Evolutionary conservation across 2,888 invertebrate genomes (phyloP).

Genomic region (Dolichomitus sp.): DNA sequence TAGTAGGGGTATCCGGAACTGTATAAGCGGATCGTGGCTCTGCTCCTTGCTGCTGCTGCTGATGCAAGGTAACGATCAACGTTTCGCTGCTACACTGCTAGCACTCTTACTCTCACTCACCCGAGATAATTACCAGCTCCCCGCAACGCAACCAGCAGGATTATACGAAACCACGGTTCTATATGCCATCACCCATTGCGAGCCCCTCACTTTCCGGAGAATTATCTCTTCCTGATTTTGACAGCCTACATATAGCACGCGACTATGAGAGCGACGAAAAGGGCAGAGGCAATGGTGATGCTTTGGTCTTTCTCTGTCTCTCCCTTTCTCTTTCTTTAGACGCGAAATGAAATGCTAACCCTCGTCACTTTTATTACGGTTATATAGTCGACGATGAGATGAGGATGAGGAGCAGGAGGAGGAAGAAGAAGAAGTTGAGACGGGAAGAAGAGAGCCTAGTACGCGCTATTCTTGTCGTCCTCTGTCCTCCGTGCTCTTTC

Average conservation of each 20-base stretch:
- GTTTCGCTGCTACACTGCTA: slow-evolving; percentile 8
- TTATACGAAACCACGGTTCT: slow-evolving; percentile 73
- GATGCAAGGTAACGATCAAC: slow-evolving; percentile 18
- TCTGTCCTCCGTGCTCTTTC: slow-evolving; percentile 48
- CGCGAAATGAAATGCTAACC: slow-evolving; percentile 6
- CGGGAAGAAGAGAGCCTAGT: slow-evolving; percentile 12
- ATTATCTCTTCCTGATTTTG: slow-evolving; percentile 51
- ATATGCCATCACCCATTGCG: slow-evolving; percentile 56
- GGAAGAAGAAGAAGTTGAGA: background rate
- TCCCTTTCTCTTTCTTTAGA: background rate
- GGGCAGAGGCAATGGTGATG: background rate
- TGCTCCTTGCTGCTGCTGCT: slow-evolving; percentile 16
- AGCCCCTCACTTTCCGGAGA: slow-evolving; percentile 26
- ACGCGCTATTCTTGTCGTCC: slow-evolving; percentile 56
- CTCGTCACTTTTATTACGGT: slow-evolving; percentile 19
- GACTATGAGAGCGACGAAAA: slow-evolving; percentile 1
- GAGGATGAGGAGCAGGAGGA: slow-evolving; percentile 17
- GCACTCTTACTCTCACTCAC: slow-evolving; percentile 37
- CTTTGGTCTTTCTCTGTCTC: background rate
- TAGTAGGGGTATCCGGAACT: slow-evolving; percentile 3
- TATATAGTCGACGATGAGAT: slow-evolving; percentile 2
- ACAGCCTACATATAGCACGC: slow-evolving; percentile 18
- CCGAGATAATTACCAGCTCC: slow-evolving; percentile 60
- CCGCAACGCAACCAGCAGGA: slow-evolving; percentile 62
- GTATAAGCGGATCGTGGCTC: slow-evolving; percentile 17